These are phyloP conservation scores for Leptinotarsa rubiginosa DNA, from an alignment of 2,888 invertebrate genomes.

Conservation along the genomic window DNA sequence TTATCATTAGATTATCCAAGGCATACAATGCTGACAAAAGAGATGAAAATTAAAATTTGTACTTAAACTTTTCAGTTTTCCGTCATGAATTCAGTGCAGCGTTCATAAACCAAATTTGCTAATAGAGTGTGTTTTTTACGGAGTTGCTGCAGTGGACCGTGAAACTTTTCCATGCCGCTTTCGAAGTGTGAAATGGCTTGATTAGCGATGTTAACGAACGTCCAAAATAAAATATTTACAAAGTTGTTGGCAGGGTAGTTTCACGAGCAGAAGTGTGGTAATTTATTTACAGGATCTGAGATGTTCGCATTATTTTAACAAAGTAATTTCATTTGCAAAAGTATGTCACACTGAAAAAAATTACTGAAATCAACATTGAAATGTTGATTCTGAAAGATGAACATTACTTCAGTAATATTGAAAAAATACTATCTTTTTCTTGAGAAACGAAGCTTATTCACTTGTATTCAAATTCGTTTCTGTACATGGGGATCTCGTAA, in stretches of 20 bases:
- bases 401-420: too few relatives aligned
- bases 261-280: background rate
- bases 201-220: slow-evolving; percentile 40
- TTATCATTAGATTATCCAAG: background rate
- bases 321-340: background rate
- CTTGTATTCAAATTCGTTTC: too few relatives aligned
- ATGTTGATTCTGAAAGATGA: too few relatives aligned
- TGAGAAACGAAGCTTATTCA: too few relatives aligned
- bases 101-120: slow-evolving; percentile 27
- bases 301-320: background rate
- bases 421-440: too few relatives aligned
- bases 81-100: slow-evolving; percentile 22
- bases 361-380: too few relatives aligned
- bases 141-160: slow-evolving; percentile 13
- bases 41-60: background rate
- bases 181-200: slow-evolving; percentile 43
- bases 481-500: too few relatives aligned
- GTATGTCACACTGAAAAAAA: too few relatives aligned
- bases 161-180: slow-evolving; percentile 33
- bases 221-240: slow-evolving; percentile 41
- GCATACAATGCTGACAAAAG: background rate
- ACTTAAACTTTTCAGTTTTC: slow-evolving; percentile 1
- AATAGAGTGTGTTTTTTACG: slow-evolving; percentile 26
- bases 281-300: background rate
- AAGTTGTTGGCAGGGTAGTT: slow-evolving; percentile 5